A percentile compares a stretch with the other conserved stretches of the same genome.
phyloP scores from a whole-genome alignment of 2,113 vertebrate genomes.

The Ptychochromis oligacanthus region DNA sequence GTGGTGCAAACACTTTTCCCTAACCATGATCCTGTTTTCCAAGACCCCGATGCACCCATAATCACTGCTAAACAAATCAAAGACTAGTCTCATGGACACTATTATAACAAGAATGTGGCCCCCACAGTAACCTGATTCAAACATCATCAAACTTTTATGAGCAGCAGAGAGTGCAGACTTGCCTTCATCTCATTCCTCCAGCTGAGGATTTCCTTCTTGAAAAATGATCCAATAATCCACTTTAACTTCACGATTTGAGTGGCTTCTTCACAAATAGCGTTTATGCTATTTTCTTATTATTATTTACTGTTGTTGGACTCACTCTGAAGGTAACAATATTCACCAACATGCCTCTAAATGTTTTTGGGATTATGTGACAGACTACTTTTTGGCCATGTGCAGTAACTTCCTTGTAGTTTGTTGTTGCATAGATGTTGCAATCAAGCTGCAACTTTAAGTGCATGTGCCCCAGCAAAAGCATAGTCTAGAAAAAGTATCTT shows the following conservation, averaged over 20 bases:
- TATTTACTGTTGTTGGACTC: slow-evolving; percentile 1
- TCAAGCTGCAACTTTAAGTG: background rate
- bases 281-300: background rate
- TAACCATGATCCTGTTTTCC: slow-evolving; percentile 7
- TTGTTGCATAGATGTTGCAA: background rate
- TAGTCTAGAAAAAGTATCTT: background rate
- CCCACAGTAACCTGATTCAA: slow-evolving; percentile 15
- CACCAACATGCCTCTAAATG: background rate
- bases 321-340: background rate
- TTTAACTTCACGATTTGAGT: slow-evolving; percentile 11
- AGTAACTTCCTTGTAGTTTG: background rate
- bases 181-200: background rate
- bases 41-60: slow-evolving; percentile 21
- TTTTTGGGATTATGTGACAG: background rate
- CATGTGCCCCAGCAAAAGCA: background rate
- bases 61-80: slow-evolving; percentile 39
- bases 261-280: background rate
- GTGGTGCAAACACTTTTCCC: slow-evolving; percentile 20
- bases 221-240: background rate
- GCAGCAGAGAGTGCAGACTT: background rate
- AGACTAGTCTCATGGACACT: slow-evolving; percentile 22
- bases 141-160: slow-evolving; percentile 29
- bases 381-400: background rate
- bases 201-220: slow-evolving; percentile 20
- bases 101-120: slow-evolving; percentile 2